Evolutionary conservation across 1,140 invertebrate species (phyloP).

Genomic region (Macrobrachium rosenbergii): DNA sequence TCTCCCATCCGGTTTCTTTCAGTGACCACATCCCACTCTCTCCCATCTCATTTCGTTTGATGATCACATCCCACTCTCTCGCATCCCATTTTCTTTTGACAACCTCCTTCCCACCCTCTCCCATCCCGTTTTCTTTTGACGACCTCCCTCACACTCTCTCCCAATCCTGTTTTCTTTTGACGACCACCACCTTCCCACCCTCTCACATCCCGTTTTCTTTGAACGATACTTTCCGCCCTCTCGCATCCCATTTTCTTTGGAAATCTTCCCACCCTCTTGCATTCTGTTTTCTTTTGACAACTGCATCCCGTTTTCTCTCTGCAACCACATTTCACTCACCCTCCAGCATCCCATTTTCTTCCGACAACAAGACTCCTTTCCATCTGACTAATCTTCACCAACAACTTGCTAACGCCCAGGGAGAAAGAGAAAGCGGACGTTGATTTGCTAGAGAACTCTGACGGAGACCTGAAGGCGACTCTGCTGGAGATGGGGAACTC

Average conservation of each 20-base stretch:
- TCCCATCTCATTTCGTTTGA: not conserved
- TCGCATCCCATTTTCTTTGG: not conserved
- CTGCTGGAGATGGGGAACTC: slow-evolving; percentile 49
- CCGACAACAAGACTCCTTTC: no score
- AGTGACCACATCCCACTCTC: not conserved
- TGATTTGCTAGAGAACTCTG: slow-evolving; percentile 11
- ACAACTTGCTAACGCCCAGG: not conserved
- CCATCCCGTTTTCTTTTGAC: no score
- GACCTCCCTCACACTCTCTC: not conserved
- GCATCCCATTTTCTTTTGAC: no score
- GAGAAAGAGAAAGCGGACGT: slow-evolving; percentile 49
- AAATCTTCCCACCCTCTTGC: no score
- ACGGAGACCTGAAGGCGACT: slow-evolving; percentile 36
- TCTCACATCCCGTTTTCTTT: not conserved
- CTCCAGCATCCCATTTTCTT: not conserved
- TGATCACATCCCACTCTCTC: not conserved
- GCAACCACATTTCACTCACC: not conserved
- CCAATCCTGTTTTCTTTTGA: not conserved
- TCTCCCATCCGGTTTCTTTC: not conserved
- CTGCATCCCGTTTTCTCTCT: no score
- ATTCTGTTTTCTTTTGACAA: not conserved
- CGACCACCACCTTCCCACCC: not conserved
- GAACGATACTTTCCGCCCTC: not conserved
- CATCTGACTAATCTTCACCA: no score
- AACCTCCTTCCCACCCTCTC: not conserved